phyloP scores from a whole-genome alignment of 2,888 invertebrate genomes.

The Hydraecia micacea region DNA sequence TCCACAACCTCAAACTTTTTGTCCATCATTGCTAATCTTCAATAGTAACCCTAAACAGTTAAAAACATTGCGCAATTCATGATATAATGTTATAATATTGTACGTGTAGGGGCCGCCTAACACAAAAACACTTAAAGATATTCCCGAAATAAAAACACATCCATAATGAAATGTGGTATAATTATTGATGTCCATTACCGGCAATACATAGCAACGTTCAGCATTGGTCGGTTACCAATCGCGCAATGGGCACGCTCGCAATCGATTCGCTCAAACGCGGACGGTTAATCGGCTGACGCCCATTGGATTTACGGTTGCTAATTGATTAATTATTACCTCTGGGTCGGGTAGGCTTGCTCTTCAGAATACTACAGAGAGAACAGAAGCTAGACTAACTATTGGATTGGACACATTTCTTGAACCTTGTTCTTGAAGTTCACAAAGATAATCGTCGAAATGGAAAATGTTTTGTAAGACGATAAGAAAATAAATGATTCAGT shows the following conservation, averaged over 20 bases:
- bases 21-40: neutral
- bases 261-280: constrained; percentile 32
- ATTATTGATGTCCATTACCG: constrained; percentile 45
- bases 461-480: neutral
- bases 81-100: neutral
- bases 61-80: neutral
- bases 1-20: neutral
- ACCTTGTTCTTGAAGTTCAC: constrained; percentile 4
- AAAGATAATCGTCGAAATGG: neutral
- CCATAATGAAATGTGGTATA: constrained; percentile 23
- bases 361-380: neutral
- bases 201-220: constrained; percentile 13
- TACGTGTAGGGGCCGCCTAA: neutral
- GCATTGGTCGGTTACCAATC: constrained; percentile 36
- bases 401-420: neutral
- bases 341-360: constrained; percentile 48
- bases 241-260: constrained; percentile 51
- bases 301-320: constrained; percentile 66
- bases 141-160: constrained; percentile 40
- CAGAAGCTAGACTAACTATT: neutral
- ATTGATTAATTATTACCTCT: constrained; percentile 69
- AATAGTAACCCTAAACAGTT: neutral
- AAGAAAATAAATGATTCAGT: neutral
- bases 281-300: constrained; percentile 53
- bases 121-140: constrained; percentile 16